These are phyloP conservation scores for Phocides pigmalion DNA, from an alignment of 1,140 invertebrate genomes.

Conservation along the genomic window DNA sequence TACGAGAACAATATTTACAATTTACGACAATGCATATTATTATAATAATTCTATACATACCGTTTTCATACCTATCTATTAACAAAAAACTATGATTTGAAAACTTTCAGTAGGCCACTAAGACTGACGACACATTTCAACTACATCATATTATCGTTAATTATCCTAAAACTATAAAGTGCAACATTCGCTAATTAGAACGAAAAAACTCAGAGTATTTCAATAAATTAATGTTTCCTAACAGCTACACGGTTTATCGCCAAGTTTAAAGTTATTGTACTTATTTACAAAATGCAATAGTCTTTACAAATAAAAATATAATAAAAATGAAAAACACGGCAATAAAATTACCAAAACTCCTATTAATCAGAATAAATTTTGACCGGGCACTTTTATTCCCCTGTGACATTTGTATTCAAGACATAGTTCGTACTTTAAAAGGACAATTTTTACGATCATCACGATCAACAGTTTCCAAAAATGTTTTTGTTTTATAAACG, in stretches of 20 bases:
- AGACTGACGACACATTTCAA: conserved; percentile 77
- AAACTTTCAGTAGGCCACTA: conserved; percentile 73
- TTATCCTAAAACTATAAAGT: conserved; percentile 77
- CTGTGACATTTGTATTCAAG: conserved; percentile 33
- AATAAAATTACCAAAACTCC: conserved; percentile 26
- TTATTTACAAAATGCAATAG: conserved; percentile 81
- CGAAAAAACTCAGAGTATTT: conserved; percentile 78
- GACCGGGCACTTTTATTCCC: conserved; percentile 37
- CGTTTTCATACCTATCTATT: conserved; percentile 78
- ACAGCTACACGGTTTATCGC: conserved; percentile 67
- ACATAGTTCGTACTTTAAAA: conserved; percentile 30
- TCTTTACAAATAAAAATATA: conserved; percentile 62
- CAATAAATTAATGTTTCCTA: conserved; percentile 77
- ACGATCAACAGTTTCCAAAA: conserved; percentile 34
- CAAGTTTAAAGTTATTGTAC: conserved; percentile 68
- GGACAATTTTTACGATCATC: conserved; percentile 31
- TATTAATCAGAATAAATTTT: conserved; percentile 30
- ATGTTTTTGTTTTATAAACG: conserved; percentile 33
- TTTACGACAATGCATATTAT: conserved; percentile 68
- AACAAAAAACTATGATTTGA: conserved; percentile 71
- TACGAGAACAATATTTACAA: conserved; percentile 81
- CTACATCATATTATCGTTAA: conserved; percentile 76
- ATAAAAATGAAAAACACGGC: conserved; percentile 34
- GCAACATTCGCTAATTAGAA: conserved; percentile 79
- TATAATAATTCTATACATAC: conserved; percentile 70